These are phyloP conservation scores for Pherbina coryleti DNA, from an alignment of 2,888 invertebrate genomes.

Conservation along the genomic window DNA sequence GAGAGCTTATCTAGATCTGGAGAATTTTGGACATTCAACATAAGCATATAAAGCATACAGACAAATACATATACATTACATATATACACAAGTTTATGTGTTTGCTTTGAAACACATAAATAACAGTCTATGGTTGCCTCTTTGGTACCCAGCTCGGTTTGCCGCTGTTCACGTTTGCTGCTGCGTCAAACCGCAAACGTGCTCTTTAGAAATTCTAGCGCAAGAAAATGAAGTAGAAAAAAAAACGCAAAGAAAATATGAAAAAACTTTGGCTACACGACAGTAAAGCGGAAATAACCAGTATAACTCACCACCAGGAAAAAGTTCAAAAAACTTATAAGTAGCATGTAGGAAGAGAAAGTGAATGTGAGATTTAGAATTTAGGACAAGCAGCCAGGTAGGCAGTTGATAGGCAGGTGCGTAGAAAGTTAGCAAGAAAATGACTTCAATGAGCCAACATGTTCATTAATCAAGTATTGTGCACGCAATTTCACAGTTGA, in stretches of 20 bases:
- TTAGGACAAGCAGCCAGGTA: background rate
- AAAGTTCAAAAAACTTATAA: background rate
- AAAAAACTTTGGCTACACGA: background rate
- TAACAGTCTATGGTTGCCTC: background rate
- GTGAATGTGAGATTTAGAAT: background rate
- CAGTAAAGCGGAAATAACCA: too few species aligned
- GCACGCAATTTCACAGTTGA: constrained; percentile 46
- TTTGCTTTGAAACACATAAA: background rate
- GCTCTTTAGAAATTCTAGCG: background rate
- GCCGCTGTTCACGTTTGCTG: background rate
- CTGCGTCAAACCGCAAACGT: constrained; percentile 31
- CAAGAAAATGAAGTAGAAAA: background rate
- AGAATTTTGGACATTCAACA: constrained; percentile 12
- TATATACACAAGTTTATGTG: background rate
- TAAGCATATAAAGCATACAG: background rate
- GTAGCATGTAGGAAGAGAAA: background rate
- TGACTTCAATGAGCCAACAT: background rate
- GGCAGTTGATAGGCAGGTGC: background rate
- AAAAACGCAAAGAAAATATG: background rate
- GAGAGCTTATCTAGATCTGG: background rate
- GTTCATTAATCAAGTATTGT: constrained; percentile 43
- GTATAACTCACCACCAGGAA: background rate
- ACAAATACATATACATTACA: background rate
- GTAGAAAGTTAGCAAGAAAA: background rate
- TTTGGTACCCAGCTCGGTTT: background rate